Evolutionary conservation across 2,113 vertebrate species (phyloP), one percentile per base, ranked within the genome.

Genomic region (Ursus arctos): DNA sequence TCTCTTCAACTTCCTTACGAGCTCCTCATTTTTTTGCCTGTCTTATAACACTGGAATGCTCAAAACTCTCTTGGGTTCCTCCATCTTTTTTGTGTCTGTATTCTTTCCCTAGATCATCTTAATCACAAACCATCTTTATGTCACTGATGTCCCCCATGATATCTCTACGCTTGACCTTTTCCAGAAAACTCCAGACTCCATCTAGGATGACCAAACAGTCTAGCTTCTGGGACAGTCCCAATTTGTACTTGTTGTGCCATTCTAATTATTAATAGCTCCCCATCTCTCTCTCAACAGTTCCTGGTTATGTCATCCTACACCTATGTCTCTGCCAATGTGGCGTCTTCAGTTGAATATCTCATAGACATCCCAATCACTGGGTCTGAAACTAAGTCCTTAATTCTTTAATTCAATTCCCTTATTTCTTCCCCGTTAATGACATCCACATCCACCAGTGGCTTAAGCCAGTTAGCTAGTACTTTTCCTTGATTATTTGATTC

Each of bases 401-500:
- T 89, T 92, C 93, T 49, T 28, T 88, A 55, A 76, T 31, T 3
- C 36, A 49, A 3, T 53, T 49, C 4, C 33, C 19, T 10, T 77
- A 28, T 88, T 79, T 88, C 63, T 88, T 91, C 51, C 16, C 4
- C 28, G 9, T 81, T 76, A 92, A 86, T 71, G 53, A 65, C 40
- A 57, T 47, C 57, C 47, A 36, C 9, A 21, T 13, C 18, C 40
- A 53, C 28, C 21, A 33, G 21, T 28, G 95, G 69, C 28, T 72
- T 53, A 77, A 71, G 12, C 26, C 65, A 86, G 59, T 59, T 69
- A 61, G 67, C 49, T 69, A 79, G 85, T 51, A 43, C 59, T 93
- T 97, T 51, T 26, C 47, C 43, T 71, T 82, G 72, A 93, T 89
- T 69, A 69, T 97, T 74, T 76, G 63, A 96, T 86, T 90, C 94